Percentiles rank a stretch among this genome's conserved stretches.
Conservation (phyloP, 1,140 invertebrate genomes). For the Pentalonia nigronervosa region DNA sequence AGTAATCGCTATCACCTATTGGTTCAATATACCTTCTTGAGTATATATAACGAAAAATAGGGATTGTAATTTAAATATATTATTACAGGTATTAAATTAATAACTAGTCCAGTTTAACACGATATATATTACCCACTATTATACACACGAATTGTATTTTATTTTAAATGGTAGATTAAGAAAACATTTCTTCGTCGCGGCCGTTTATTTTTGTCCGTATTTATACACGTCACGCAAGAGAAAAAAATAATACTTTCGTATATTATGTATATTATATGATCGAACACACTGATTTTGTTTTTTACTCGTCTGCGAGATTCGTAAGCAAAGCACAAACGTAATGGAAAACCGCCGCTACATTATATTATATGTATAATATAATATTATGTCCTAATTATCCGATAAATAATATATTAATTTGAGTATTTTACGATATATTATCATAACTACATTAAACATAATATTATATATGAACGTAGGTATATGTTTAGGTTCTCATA, state of each 20-base stretch:
- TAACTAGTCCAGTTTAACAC: background rate
- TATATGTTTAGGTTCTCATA: background rate
- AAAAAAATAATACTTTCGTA: conserved; percentile 5
- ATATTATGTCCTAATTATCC: background rate
- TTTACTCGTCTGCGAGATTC: background rate
- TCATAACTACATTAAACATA: background rate
- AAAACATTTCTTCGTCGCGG: background rate
- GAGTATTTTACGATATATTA: background rate
- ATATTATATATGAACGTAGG: background rate
- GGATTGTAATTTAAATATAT: background rate
- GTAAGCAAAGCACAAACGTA: background rate
- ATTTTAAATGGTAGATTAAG: background rate
- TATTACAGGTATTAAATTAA: background rate
- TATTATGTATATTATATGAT: background rate
- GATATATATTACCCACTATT: background rate
- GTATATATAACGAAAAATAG: background rate
- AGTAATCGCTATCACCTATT: background rate
- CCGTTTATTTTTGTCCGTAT: background rate
- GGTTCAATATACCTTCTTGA: background rate
- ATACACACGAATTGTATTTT: background rate
- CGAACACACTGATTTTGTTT: background rate
- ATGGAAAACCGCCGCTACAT: background rate
- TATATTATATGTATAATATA: background rate
- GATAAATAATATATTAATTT: conserved; percentile 6
- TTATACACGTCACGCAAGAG: background rate